Evolutionary conservation across 1,140 invertebrate genomes (phyloP), one percentile per base, ranked within the genome.

Genomic region (Monomorium pharaonis): DNA sequence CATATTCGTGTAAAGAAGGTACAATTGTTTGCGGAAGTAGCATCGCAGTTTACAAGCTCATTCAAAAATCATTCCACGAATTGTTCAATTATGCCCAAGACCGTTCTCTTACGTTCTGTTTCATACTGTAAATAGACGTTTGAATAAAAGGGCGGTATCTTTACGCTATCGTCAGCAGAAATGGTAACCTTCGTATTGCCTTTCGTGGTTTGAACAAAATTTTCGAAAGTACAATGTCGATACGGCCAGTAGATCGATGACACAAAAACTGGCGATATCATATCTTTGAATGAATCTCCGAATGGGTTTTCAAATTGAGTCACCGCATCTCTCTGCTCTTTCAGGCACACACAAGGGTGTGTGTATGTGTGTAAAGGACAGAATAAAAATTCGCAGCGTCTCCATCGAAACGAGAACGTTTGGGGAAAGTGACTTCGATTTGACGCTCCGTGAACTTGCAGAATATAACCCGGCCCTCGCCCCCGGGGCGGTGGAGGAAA

Each of bases 391-490:
- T 72, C 37, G 33, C 27, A 33, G 37, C n/a, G n/a, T 37, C 42
- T 44, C 78, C 37, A 37, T 60, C 37, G 78, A 18, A 58, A 51
- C 78, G 67, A 16, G 54, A 83, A 83, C 37, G 27, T 83, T 74
- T 4, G 67, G 78, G 67, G 78, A 83, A 83, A 83, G 78, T 83
- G 78, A 72, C 67, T 83, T 58, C 78, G 78, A 83, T 83, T 83
- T 83, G 78, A 83, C 65, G 78, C 78, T 83, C 14, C 49, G 67
- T 83, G 51, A 83, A 83, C 78, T 83, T 74, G 67, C 78, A 60
- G 78, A 74, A 74, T 83, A 83, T 83, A 83, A 83, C 65, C 51
- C 78, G 51, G 9, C 65, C 37, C 37, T 51, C 14, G 44, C 42
- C 56, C 2, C 56, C 2, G 47, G 21, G 63, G 27, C 21, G 30